Base-by-base conservation (phyloP, 1,140 invertebrate genomes). In the Ctenoplectra terminalis region DNA sequence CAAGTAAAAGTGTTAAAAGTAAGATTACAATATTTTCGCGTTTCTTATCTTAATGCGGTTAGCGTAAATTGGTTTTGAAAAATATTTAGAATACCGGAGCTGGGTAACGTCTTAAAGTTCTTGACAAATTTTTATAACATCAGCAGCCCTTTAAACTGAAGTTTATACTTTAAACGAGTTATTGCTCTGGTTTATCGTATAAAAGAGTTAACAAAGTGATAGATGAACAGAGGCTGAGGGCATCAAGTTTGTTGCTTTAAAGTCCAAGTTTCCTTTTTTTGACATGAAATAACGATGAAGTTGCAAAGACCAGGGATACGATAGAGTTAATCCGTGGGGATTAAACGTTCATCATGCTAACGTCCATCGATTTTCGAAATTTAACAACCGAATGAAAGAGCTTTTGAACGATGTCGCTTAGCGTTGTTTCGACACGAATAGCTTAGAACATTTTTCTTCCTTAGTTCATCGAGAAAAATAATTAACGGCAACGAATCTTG, bases 311-410 rank as follows among this genome's bases (percentile, higher is more conserved):
- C 13, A n/a, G 5, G 23, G 20, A 9, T 29, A 2, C n/a, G 31
- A 20, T 15, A 26, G 72, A 37, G 52, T 37, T 75, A 75, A 75
- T 63, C 29, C n/a, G 15, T 17, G 8, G 2, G n/a, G 58, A 75
- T 75, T 63, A 64, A 34, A 48, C 31, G 58, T 37, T 74, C 72
- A 37, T 63, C 71, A 34, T 26, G 60, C 31, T 50, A 64, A 75
- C n/a, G 46, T 64, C n/a, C 48, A n/a, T 75, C 46, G 15, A 63
- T 31, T 63, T 52, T 64, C 7, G 37, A n/a, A 23, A 64, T 37
- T 37, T n/a, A 37, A 37, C 43, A 46, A 46, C 46, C 11, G 52
- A 73, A 73, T 13, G 46, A 64, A 64, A 48, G 43, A 46, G 23
- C 43, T 48, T n/a, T 17, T n/a, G 72, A 37, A 50, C 11, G 20